Evolutionary conservation across 1,140 invertebrate genomes (phyloP).

Genomic region (Drosophila athabasca): DNA sequence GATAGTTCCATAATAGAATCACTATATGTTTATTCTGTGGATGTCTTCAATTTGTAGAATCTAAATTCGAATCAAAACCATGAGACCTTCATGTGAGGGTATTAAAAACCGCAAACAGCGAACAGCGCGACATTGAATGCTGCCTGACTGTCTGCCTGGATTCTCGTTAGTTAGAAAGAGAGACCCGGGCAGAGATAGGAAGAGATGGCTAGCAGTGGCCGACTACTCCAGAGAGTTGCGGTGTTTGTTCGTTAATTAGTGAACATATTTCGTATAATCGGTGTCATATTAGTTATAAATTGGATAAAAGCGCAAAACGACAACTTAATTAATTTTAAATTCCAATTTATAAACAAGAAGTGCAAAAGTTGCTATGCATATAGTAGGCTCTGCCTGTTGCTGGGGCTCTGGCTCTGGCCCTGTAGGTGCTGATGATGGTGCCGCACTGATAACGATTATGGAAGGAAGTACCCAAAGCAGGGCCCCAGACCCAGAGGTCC

Average conservation of each 20-base stretch:
- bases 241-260: constrained; percentile 84
- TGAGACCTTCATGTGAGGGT: constrained; percentile 3
- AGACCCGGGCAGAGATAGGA: background rate
- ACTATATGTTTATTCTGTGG: no score
- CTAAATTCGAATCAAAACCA: no score
- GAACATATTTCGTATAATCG: constrained; percentile 84
- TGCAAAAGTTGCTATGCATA: constrained; percentile 13
- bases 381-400: background rate
- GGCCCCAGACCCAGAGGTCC: constrained; percentile 1
- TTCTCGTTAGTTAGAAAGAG: constrained; percentile 47
- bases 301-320: constrained; percentile 83
- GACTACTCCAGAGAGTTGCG: constrained; percentile 35
- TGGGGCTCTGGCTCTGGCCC: background rate
- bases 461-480: constrained; percentile 21
- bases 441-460: constrained; percentile 70
- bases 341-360: constrained; percentile 79
- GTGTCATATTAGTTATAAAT: constrained; percentile 84
- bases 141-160: constrained; percentile 70
- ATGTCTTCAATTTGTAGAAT: no score
- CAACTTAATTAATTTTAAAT: constrained; percentile 84
- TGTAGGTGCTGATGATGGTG: constrained; percentile 50
- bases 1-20: no score
- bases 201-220: background rate
- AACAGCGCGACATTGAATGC: constrained; percentile 34
- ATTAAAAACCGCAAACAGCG: constrained; percentile 3